Evolutionary conservation across 2,888 invertebrate species (phyloP).

Genomic region (Dexiosoma caninum): DNA sequence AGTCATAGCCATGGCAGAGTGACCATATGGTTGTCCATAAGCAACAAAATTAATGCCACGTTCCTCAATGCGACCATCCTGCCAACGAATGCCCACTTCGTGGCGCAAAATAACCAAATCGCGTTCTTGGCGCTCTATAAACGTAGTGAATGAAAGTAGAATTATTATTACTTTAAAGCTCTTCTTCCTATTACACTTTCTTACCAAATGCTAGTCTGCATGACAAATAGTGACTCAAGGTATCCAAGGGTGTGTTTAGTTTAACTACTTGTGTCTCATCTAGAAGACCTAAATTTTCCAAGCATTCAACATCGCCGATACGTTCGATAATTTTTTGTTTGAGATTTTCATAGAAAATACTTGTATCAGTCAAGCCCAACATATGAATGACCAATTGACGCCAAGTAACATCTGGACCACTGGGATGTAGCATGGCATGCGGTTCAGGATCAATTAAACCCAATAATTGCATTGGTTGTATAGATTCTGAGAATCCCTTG

Average conservation of each 20-base stretch:
- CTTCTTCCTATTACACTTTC: too few relatives aligned
- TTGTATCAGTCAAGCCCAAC: constrained; percentile 88
- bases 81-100: constrained; percentile 94
- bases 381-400: constrained; percentile 91
- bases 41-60: constrained; percentile 92
- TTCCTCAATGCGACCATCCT: constrained; percentile 88
- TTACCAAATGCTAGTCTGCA: constrained; percentile 88
- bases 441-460: constrained; percentile 92
- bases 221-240: constrained; percentile 92
- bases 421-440: constrained; percentile 93
- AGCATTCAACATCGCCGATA: constrained; percentile 86
- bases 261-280: constrained; percentile 90
- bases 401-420: constrained; percentile 98
- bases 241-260: constrained; percentile 92
- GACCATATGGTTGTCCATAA: constrained; percentile 88
- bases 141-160: constrained; percentile 31
- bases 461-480: constrained; percentile 90
- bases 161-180: too few relatives aligned
- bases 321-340: constrained; percentile 89
- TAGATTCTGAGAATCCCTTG: constrained; percentile 92
- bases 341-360: constrained; percentile 95
- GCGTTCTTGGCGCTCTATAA: constrained; percentile 86
- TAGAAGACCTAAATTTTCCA: constrained; percentile 93
- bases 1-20: constrained; percentile 97
- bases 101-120: constrained; percentile 97